Percentiles rank a stretch among this genome's conserved stretches.
Evolutionary conservation across 2,888 invertebrate species (phyloP).

Genomic region (Melanostoma scalare): DNA sequence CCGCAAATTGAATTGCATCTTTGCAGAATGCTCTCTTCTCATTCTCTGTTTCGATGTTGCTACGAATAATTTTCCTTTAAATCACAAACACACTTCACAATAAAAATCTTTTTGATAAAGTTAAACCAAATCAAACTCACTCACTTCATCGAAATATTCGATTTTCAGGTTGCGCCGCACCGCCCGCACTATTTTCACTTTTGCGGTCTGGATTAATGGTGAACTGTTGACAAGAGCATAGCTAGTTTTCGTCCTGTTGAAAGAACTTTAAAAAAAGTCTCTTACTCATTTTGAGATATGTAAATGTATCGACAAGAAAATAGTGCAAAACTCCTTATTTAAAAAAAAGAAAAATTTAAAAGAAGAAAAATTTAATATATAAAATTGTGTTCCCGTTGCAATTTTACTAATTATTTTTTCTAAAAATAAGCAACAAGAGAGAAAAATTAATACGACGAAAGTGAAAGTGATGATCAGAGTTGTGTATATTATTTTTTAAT

Average conservation of each 20-base stretch:
- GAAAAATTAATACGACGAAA: conserved; percentile 23
- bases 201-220: conserved; percentile 60
- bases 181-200: conserved; percentile 29
- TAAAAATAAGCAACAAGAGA: not conserved
- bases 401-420: not conserved
- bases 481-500: conserved; percentile 23
- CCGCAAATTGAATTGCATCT: conserved; percentile 24
- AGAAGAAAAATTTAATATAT: conserved; percentile 7
- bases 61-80: conserved; percentile 67
- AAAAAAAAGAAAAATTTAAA: conserved; percentile 35
- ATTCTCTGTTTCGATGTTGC: conserved; percentile 50
- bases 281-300: conserved; percentile 46
- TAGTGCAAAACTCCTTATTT: conserved; percentile 55
- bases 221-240: conserved; percentile 66
- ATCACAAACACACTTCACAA: conserved; percentile 66
- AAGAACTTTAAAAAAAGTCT: not conserved
- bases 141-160: conserved; percentile 72
- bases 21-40: conserved; percentile 43
- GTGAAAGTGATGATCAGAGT: conserved; percentile 54
- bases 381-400: not conserved
- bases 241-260: conserved; percentile 43
- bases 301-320: conserved; percentile 55
- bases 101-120: conserved; percentile 15
- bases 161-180: conserved; percentile 67
- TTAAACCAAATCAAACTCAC: conserved; percentile 45